Conservation (phyloP, 2,113 vertebrate genomes). For the Athene cunicularia region DNA sequence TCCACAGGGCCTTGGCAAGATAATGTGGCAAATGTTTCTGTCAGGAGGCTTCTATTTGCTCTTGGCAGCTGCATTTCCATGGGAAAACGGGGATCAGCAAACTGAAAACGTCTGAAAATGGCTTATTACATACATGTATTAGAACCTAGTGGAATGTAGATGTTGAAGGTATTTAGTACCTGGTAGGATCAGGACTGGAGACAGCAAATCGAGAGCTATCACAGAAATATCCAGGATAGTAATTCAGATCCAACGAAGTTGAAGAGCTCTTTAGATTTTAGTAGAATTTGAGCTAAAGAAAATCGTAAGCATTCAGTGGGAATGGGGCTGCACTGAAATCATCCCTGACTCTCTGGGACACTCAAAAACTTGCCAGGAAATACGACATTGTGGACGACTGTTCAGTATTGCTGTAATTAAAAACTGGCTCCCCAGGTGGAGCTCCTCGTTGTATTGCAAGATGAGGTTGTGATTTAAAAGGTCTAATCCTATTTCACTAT, state of each 20-base stretch:
- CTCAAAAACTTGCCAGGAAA: neutral
- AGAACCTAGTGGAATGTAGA: neutral
- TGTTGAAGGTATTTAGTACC: neutral
- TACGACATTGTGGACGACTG: fast-evolving
- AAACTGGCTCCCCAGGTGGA: neutral
- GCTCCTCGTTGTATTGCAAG: neutral
- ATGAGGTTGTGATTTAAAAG: neutral
- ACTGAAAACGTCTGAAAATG: neutral
- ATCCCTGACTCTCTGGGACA: neutral
- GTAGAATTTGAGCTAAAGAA: neutral
- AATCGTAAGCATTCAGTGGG: neutral
- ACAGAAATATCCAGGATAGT: neutral
- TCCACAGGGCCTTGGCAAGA: neutral
- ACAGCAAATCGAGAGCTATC: neutral
- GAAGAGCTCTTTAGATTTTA: neutral
- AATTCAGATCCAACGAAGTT: neutral
- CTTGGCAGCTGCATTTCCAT: neutral
- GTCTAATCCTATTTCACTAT: neutral
- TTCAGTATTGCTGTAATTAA: neutral
- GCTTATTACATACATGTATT: neutral
- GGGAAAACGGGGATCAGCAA: neutral
- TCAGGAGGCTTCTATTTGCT: neutral
- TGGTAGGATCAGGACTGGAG: neutral
- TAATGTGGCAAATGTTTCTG: neutral
- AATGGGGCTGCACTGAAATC: neutral